Conservation (phyloP, 2,888 invertebrate species). For the Perizoma flavofasciatum region DNA sequence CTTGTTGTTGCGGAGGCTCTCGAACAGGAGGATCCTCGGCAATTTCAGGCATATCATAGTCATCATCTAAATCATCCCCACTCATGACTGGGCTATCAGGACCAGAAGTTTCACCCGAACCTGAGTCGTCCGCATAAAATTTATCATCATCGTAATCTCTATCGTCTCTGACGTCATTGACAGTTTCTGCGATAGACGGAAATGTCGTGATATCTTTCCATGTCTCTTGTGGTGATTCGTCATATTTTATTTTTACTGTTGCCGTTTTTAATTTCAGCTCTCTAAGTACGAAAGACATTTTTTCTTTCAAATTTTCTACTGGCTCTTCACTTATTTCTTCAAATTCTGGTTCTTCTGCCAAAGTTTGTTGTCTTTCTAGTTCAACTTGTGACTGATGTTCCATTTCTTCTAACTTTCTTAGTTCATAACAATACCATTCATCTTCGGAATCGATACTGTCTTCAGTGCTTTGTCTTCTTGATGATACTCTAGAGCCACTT, state of each 20-base stretch:
- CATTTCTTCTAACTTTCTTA: slow-evolving; percentile 93
- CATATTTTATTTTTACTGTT: slow-evolving; percentile 69
- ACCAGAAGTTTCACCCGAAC: slow-evolving; percentile 93
- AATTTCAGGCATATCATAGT: slow-evolving; percentile 83
- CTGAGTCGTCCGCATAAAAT: slow-evolving; percentile 85
- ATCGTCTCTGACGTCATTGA: slow-evolving; percentile 56
- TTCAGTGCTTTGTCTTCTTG: slow-evolving; percentile 94
- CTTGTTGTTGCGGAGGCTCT: slow-evolving; percentile 69
- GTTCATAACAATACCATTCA: slow-evolving; percentile 96
- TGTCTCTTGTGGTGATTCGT: slow-evolving; percentile 67
- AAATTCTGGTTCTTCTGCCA: slow-evolving; percentile 85
- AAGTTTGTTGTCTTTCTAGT: slow-evolving; percentile 84
- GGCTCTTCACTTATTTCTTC: slow-evolving; percentile 81
- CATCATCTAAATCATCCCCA: slow-evolving; percentile 88
- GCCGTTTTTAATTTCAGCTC: slow-evolving; percentile 89
- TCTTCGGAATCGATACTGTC: slow-evolving; percentile 97
- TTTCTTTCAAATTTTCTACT: slow-evolving; percentile 88
- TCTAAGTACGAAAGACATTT: slow-evolving; percentile 91
- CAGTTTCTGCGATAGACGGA: slow-evolving; percentile 76
- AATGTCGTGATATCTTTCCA: slow-evolving; percentile 80
- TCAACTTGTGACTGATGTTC: slow-evolving; percentile 90
- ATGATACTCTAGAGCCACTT: slow-evolving; percentile 93
- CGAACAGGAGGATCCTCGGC: slow-evolving; percentile 59
- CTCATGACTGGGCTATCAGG: slow-evolving; percentile 93
- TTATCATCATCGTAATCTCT: slow-evolving; percentile 68